phyloP scores from a whole-genome alignment of 2,888 invertebrate genomes.

The Dysmachus trigonus region DNA sequence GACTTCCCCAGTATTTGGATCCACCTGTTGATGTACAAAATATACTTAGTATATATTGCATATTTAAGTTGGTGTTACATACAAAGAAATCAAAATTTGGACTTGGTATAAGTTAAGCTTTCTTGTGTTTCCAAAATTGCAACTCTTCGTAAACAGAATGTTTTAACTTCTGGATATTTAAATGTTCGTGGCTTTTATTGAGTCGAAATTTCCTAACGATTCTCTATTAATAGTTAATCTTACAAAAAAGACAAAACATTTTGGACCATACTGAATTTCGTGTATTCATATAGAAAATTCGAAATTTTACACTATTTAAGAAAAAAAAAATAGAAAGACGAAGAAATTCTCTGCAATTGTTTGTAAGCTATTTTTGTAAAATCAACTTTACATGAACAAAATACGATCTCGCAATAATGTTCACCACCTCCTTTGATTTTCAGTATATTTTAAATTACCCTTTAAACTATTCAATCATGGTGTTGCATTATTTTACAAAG shows the following conservation, averaged over 20 bases:
- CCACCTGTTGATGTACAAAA: slow-evolving; percentile 65
- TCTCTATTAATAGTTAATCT: not conserved
- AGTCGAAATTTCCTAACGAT: not conserved
- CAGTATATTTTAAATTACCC: too few species aligned
- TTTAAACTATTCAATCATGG: too few species aligned
- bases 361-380: not conserved
- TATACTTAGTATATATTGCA: not conserved
- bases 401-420: too few species aligned
- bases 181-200: not conserved
- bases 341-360: not conserved
- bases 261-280: not conserved
- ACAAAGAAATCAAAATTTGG: not conserved
- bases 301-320: not conserved
- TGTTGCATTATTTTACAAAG: not conserved
- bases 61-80: not conserved
- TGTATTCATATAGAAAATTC: too few species aligned
- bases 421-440: too few species aligned
- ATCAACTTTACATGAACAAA: not conserved
- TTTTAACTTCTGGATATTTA: not conserved
- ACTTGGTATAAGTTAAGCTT: not conserved
- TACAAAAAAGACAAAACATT: too few species aligned
- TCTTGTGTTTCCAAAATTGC: too few species aligned
- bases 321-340: not conserved
- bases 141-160: not conserved
- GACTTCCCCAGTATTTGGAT: slow-evolving; percentile 74